phyloP scores from a whole-genome alignment of 1,140 invertebrate genomes.

The Heliconius melpomene region DNA sequence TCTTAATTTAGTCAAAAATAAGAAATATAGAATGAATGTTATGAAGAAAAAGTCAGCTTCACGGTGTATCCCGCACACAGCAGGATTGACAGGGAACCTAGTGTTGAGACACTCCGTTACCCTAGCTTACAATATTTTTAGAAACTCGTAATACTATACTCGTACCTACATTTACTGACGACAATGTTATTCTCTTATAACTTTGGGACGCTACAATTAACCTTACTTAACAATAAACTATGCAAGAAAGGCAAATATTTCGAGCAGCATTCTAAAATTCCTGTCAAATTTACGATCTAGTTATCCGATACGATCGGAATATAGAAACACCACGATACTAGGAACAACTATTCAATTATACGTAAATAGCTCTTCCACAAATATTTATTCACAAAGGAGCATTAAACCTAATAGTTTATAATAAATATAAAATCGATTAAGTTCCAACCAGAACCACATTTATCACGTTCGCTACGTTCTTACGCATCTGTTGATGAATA shows the following conservation, averaged over 20 bases:
- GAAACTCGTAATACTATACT: too few species aligned
- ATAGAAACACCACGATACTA: conserved; percentile 50
- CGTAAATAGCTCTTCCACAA: conserved; percentile 54
- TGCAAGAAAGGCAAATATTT: conserved; percentile 47
- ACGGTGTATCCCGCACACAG: too few species aligned
- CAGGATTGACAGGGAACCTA: too few species aligned
- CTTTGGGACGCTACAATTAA: conserved; percentile 6
- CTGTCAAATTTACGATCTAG: conserved; percentile 58
- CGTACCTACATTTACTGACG: too few species aligned
- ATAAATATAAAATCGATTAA: conserved; percentile 42
- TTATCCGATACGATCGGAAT: conserved; percentile 55
- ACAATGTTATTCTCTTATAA: not conserved
- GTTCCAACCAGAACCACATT: conserved; percentile 48
- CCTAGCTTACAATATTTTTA: too few species aligned
- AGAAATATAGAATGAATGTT: too few species aligned
- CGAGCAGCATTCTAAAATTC: conserved; percentile 59
- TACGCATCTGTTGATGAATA: conserved; percentile 51
- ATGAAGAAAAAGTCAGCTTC: too few species aligned
- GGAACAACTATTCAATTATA: conserved; percentile 56
- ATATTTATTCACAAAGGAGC: conserved; percentile 49
- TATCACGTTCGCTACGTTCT: conserved; percentile 49
- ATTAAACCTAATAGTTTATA: conserved; percentile 41
- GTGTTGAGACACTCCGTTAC: too few species aligned
- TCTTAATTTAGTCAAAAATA: too few species aligned
- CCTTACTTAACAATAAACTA: conserved; percentile 35